Conservation (phyloP, 2,113 vertebrate species). For the Protobothrops flavoviridis region DNA sequence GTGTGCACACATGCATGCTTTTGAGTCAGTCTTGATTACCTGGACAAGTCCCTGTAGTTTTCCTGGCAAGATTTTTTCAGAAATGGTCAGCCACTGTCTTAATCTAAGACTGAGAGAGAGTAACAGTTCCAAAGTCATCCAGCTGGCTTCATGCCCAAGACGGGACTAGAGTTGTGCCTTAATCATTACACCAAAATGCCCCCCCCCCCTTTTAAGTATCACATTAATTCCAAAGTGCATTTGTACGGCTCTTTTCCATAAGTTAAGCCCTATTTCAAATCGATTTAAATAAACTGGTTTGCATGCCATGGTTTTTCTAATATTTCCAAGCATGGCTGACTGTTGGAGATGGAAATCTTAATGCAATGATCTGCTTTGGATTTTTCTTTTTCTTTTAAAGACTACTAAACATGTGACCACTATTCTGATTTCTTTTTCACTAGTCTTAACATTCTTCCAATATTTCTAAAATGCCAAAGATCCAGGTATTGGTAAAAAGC, state of each 20-base stretch:
- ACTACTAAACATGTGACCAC: constrained; percentile 67
- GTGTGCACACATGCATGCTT: background rate
- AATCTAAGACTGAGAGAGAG: background rate
- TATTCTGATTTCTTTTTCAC: constrained; percentile 35
- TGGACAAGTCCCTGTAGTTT: background rate
- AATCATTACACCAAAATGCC: background rate
- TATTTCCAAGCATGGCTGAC: background rate
- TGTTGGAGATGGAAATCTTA: background rate
- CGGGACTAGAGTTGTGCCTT: background rate
- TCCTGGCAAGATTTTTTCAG: background rate
- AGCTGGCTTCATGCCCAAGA: background rate
- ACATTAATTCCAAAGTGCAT: background rate
- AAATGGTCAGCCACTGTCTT: background rate
- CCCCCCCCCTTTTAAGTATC: no score
- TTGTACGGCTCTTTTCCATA: background rate
- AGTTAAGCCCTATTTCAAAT: background rate
- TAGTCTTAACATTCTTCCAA: background rate
- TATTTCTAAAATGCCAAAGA: constrained; percentile 67
- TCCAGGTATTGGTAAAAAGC: constrained; percentile 68
- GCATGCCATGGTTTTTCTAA: background rate
- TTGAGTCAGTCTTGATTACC: background rate
- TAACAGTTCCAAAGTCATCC: background rate
- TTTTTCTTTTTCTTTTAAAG: constrained; percentile 50
- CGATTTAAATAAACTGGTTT: background rate
- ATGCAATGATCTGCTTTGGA: constrained; percentile 59